phyloP scores from a whole-genome alignment of 2,797 vertebrate genomes.

The Dallia pectoralis region DNA sequence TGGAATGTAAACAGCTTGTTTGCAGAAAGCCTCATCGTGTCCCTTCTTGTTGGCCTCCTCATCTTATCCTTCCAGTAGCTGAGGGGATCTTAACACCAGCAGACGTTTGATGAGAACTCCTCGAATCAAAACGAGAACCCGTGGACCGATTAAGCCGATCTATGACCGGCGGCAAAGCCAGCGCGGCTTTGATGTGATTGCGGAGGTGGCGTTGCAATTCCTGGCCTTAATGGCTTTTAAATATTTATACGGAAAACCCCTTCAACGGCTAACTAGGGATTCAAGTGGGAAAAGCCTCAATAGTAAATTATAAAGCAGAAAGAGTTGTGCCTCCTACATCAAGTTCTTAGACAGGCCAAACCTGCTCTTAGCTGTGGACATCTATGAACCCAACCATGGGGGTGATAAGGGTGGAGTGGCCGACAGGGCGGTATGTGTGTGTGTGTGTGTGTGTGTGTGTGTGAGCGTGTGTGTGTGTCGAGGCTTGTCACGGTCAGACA shows the following conservation, averaged over 20 bases:
- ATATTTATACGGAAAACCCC: conserved; percentile 44
- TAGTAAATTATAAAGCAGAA: conserved; percentile 34
- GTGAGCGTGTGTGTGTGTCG: conserved; percentile 5
- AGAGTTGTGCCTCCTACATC: conserved; percentile 35
- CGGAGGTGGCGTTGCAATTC: conserved; percentile 23
- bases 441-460: conserved; percentile 5
- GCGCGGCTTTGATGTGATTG: background rate
- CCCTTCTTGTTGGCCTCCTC: conserved; percentile 35
- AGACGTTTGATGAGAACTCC: conserved; percentile 22
- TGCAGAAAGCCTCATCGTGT: conserved; percentile 39
- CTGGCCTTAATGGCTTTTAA: conserved; percentile 29
- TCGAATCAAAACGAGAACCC: background rate
- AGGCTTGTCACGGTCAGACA: conserved; percentile 25
- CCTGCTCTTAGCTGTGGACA: conserved; percentile 9
- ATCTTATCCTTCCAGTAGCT: conserved; percentile 20
- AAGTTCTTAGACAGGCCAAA: conserved; percentile 3
- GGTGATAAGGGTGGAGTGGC: background rate
- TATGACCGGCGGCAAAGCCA: background rate
- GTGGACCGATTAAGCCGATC: background rate
- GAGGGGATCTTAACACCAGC: conserved; percentile 24
- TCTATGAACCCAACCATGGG: background rate
- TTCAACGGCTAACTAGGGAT: conserved; percentile 33
- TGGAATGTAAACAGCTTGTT: conserved; percentile 43
- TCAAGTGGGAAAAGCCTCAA: conserved; percentile 20
- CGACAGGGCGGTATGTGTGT: conserved; percentile 2